These are phyloP conservation scores for Pipra filicauda DNA, from an alignment of 2,113 vertebrate species.

Conservation along the genomic window DNA sequence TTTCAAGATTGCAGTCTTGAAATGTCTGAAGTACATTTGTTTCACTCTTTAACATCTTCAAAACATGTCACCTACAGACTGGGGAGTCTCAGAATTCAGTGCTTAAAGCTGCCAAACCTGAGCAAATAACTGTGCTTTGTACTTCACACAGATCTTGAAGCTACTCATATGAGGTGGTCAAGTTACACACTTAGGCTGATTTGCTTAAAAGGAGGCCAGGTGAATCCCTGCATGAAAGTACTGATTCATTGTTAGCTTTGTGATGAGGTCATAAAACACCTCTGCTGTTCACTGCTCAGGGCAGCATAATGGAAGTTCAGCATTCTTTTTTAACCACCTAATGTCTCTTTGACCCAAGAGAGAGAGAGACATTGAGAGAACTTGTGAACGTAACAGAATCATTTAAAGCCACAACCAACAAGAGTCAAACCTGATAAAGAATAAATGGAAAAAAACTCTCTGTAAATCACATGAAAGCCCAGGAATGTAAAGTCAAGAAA, in stretches of 20 bases:
- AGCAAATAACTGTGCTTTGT: not conserved
- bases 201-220: not conserved
- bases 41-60: not conserved
- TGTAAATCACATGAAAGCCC: not conserved
- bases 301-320: not conserved
- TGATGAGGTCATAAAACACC: not conserved
- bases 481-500: not conserved
- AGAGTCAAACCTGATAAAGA: not conserved
- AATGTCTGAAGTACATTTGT: not conserved
- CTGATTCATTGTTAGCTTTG: not conserved
- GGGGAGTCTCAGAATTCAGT: not conserved
- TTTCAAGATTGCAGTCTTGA: not conserved
- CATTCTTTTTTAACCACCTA: not conserved
- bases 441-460: not conserved
- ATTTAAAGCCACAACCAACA: not conserved
- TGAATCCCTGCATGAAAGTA: not conserved
- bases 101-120: not conserved
- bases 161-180: not conserved
- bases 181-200: not conserved
- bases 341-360: not conserved
- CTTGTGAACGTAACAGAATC: not conserved
- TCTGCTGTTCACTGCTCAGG: not conserved
- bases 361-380: not conserved
- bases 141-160: not conserved
- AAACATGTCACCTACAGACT: not conserved